phyloP scores from a whole-genome alignment of 2,797 vertebrate genomes.

The Anas bernieri region DNA sequence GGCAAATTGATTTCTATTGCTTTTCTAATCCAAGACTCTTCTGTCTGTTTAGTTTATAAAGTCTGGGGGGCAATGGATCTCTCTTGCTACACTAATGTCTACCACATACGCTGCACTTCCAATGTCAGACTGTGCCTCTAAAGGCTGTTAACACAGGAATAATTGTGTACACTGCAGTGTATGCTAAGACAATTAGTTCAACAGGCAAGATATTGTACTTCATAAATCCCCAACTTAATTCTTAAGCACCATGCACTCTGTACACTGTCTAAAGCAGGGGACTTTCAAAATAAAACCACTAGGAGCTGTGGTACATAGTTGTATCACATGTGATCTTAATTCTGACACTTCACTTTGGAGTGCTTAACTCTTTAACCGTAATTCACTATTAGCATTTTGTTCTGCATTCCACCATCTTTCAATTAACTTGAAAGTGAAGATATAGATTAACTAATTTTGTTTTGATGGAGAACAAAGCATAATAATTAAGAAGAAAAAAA shows the following conservation, averaged over 20 bases:
- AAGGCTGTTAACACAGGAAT: background rate
- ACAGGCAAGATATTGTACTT: background rate
- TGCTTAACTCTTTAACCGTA: background rate
- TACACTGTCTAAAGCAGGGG: background rate
- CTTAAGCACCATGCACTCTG: background rate
- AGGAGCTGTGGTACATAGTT: background rate
- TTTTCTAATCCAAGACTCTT: background rate
- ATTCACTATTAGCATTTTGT: background rate
- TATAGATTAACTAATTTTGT: background rate
- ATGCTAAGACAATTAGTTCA: background rate
- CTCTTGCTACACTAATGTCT: background rate
- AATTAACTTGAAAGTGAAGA: background rate
- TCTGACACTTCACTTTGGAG: background rate
- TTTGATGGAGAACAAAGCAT: background rate
- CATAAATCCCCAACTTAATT: background rate
- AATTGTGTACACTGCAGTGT: background rate
- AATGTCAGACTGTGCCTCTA: background rate
- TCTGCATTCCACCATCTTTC: background rate
- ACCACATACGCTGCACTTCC: background rate
- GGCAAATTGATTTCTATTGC: background rate
- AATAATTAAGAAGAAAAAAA: background rate
- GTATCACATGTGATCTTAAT: background rate
- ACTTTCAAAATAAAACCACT: background rate
- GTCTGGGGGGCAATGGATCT: background rate
- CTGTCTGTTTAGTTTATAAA: background rate